Conservation (phyloP, 2,113 vertebrate species). For the Marcusenius ussheri region DNA sequence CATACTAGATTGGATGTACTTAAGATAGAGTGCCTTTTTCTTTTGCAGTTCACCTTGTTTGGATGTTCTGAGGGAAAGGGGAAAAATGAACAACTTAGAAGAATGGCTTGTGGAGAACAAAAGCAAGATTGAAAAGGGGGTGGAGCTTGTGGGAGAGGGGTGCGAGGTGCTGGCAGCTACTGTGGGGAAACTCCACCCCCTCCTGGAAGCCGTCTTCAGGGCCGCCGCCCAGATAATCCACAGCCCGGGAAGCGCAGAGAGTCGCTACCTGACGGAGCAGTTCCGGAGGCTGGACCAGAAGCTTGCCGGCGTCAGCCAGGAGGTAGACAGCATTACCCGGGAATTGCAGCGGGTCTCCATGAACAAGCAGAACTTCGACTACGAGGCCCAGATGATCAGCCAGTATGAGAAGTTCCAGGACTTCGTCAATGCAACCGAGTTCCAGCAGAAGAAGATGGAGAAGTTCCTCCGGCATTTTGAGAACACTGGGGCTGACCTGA, state of each 20-base stretch:
- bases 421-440: conserved; percentile 59
- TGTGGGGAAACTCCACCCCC: conserved; percentile 60
- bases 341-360: conserved; percentile 51
- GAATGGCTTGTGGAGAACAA: conserved; percentile 14
- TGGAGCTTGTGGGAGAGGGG: conserved; percentile 37
- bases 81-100: not conserved
- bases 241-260: conserved; percentile 66
- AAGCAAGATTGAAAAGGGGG: conserved; percentile 61
- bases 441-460: conserved; percentile 60
- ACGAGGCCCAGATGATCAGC: conserved; percentile 60
- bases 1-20: not conserved
- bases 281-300: conserved; percentile 64
- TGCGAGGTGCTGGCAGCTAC: conserved; percentile 54
- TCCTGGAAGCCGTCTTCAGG: conserved; percentile 41
- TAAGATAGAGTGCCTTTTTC: conserved; percentile 32
- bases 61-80: conserved; percentile 16
- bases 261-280: conserved; percentile 62
- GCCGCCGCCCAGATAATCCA: conserved; percentile 48
- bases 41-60: conserved; percentile 46
- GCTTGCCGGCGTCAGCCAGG: conserved; percentile 38
- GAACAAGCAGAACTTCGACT: conserved; percentile 67
- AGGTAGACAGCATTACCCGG: conserved; percentile 54
- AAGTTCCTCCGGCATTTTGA: conserved; percentile 63
- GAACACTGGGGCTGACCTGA: conserved; percentile 53
- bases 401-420: conserved; percentile 70